Base-by-base conservation (phyloP, 2,888 invertebrate genomes). In the Leptinotarsa rubiginosa region DNA sequence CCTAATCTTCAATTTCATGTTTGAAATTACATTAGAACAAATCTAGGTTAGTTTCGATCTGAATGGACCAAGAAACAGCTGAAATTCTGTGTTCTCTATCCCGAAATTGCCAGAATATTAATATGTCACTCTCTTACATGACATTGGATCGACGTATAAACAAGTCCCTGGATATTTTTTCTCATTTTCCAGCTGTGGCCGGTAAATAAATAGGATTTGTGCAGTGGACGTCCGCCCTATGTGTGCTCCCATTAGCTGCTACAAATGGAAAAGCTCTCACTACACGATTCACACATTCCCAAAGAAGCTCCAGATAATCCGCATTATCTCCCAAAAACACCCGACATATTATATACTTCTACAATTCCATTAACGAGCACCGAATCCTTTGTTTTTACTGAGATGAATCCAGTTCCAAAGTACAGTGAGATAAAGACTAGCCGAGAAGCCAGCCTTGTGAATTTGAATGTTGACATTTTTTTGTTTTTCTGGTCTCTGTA, bases 261-360 rank as follows among this genome's bases (percentile, higher is more conserved):
- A 85, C 86, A 87, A 87, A 87, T 86, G 86, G 87, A 85, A 86
- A 87, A 87, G 85, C 87, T 86, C 84, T 84, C 84, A 81, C 83
- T 84, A 87, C 87, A 87, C 85, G 87, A 83, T 87, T 87, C 86
- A 85, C 86, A 87, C 87, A 87, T 87, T 86, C 85, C 83, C 85
- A 85, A 86, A 86, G 86, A 85, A 85, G 85, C 82, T 79, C 81
- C 77, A 82, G 84, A 85, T 86, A 86, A 86, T 84, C 86, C 85
- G 85, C 77, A 85, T 85, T 85, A 86, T 83, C 81, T 79, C 82
- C 78, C 77, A 77, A 81, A 82, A 81, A 81, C 78, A 77, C 80
- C 79, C 78, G 75, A 75, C 81, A 82, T 82, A 82, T 82, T 81
- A 81, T 81, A 81, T 78, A 80, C 80, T 77, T 79, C 66, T 56